phyloP scores from a whole-genome alignment of 2,888 invertebrate species.

The Dasysyrphus tricinctus region DNA sequence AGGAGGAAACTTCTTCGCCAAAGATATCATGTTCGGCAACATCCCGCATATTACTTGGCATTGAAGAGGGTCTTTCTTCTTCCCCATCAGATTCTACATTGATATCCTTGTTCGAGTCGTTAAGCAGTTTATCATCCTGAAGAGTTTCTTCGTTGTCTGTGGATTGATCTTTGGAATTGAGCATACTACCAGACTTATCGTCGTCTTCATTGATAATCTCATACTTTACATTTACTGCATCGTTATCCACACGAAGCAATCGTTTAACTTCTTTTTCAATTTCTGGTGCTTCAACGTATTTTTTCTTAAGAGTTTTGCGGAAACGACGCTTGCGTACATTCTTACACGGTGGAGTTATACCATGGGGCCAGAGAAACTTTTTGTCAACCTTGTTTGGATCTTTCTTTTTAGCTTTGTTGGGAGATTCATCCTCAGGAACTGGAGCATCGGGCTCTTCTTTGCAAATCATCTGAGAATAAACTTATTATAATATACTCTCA shows the following conservation, averaged over 20 bases:
- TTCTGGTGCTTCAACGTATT: constrained; percentile 98
- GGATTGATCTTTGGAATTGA: constrained; percentile 79
- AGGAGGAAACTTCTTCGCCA: constrained; percentile 96
- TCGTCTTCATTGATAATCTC: constrained; percentile 95
- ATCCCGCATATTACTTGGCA: constrained; percentile 80
- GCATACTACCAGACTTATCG: constrained; percentile 85
- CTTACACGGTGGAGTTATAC: constrained; percentile 97
- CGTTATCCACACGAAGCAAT: constrained; percentile 94
- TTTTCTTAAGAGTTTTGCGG: constrained; percentile 97
- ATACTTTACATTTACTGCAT: constrained; percentile 94
- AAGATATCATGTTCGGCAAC: constrained; percentile 93
- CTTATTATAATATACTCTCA: background rate
- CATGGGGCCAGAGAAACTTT: constrained; percentile 97
- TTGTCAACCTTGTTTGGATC: constrained; percentile 93
- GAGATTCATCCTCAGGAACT: constrained; percentile 88
- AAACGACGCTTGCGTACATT: constrained; percentile 96
- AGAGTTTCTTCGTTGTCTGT: constrained; percentile 80
- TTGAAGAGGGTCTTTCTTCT: constrained; percentile 79
- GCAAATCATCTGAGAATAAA: constrained; percentile 88
- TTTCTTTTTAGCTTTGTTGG: constrained; percentile 91
- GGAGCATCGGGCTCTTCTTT: constrained; percentile 93
- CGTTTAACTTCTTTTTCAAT: constrained; percentile 99
- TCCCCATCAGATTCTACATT: constrained; percentile 81
- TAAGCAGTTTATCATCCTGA: constrained; percentile 78
- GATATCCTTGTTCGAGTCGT: constrained; percentile 80